Percentiles rank a stretch among this genome's conserved stretches.
These are phyloP conservation scores for Euwallacea similis DNA, from an alignment of 1,140 invertebrate genomes.

Conservation along the genomic window DNA sequence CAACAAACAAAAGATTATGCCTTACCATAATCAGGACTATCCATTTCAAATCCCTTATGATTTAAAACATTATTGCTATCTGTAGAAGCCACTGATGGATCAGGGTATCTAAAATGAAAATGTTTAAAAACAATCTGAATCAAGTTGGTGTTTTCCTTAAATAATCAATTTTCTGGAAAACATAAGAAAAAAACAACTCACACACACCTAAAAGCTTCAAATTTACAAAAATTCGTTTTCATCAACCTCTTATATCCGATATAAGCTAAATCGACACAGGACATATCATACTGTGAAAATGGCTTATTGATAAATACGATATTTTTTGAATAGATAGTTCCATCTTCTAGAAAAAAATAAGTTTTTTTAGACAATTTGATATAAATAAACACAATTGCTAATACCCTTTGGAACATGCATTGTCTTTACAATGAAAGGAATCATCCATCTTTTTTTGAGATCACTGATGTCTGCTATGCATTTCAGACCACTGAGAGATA, in stretches of 20 bases:
- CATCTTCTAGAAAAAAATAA: slow-evolving; percentile 36
- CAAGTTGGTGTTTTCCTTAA: background rate
- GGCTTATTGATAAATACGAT: slow-evolving; percentile 56
- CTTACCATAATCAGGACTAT: background rate
- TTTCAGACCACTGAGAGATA: slow-evolving; percentile 56
- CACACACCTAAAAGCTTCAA: slow-evolving; percentile 41
- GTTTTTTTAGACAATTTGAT: background rate
- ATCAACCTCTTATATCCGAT: slow-evolving; percentile 53
- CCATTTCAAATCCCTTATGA: background rate
- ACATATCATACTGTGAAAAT: slow-evolving; percentile 49
- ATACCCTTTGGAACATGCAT: slow-evolving; percentile 38
- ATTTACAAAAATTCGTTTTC: slow-evolving; percentile 47
- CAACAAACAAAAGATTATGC: no score
- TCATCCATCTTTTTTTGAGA: slow-evolving; percentile 51
- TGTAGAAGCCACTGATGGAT: background rate
- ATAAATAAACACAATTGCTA: background rate
- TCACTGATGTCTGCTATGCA: slow-evolving; percentile 53
- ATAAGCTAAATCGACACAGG: slow-evolving; percentile 49
- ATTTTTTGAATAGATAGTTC: slow-evolving; percentile 44
- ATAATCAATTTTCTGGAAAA: background rate
- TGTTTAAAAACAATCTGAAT: background rate
- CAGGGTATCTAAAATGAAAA: background rate
- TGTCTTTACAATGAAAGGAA: slow-evolving; percentile 54
- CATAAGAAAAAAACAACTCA: background rate
- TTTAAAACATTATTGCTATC: background rate